phyloP scores from a whole-genome alignment of 2,888 invertebrate species.

The Tetranychus piercei region DNA sequence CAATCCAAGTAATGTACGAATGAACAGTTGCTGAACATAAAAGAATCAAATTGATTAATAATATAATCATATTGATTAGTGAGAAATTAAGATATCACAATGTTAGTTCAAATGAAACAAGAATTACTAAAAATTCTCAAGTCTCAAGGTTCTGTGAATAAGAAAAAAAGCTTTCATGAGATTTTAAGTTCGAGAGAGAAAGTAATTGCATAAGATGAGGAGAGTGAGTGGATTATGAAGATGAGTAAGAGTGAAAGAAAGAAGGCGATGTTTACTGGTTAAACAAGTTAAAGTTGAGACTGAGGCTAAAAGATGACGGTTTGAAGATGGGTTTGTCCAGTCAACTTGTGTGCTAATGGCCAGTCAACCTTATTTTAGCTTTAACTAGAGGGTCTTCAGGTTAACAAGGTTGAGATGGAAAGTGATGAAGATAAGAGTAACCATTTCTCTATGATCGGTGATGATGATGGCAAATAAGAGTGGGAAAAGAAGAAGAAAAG shows the following conservation, averaged over 20 bases:
- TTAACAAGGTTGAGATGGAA: not conserved
- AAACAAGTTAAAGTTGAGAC: not conserved
- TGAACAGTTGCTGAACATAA: not conserved
- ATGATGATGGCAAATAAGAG: not conserved
- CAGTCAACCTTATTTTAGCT: not conserved
- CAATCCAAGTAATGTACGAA: slow-evolving; percentile 26
- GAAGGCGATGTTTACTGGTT: not conserved
- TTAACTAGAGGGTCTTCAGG: not conserved
- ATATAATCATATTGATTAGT: not conserved
- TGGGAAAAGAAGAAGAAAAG: not conserved
- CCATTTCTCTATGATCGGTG: not conserved
- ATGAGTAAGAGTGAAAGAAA: slow-evolving; percentile 1
- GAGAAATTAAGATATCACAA: too few relatives aligned
- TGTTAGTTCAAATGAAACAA: too few relatives aligned
- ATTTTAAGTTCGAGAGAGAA: not conserved
- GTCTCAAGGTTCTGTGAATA: too few relatives aligned
- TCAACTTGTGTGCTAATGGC: not conserved
- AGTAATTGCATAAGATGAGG: not conserved
- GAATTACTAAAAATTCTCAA: too few relatives aligned
- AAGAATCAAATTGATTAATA: not conserved
- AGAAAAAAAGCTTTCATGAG: too few relatives aligned
- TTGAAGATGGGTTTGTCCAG: not conserved
- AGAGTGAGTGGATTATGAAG: not conserved
- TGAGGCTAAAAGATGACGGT: not conserved
- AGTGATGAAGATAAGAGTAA: not conserved